Base-by-base conservation (phyloP, 2,888 invertebrate genomes). In the Nudaria mundana region DNA sequence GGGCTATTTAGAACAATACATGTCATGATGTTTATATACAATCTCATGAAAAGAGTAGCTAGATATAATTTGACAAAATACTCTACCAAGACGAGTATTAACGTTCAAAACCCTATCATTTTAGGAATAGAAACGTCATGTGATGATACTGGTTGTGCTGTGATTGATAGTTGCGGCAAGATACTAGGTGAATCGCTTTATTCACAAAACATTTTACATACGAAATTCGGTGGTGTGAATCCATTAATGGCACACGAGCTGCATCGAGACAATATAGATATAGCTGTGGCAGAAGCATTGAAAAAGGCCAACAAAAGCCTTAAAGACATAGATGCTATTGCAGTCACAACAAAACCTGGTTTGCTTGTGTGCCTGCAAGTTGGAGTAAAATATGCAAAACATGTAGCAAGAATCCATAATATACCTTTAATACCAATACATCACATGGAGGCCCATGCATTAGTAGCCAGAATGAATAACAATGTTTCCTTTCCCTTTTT, bases 391-490 rank as follows among this genome's bases (percentile, higher is more conserved):
- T 96, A 96, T 91, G 97, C 95, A 1, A 95, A 94, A 65, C 90
- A 93, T 65, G 76, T 98, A 32, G 92, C 94, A 12, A 89, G 85
- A 53, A 81, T 85, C 36, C 86, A 91, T 49, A 81, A 90, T 0
- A 96, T 94, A 73, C 97, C 97, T 0, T 84, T 99, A 49, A 95
- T 99, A 71, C 98, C 99, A 0, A 94, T 99, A 43, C 99, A 99
- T 89, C 99, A 99, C 65, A 99, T 99, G 99, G 95, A 98, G 89
- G 99, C 99, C 1, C 99, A 99, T 90, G 98, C 99, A 3, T 85
- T 99, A 40, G 95, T 95, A 10, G 94, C 93, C 13, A 91, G 98
- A 71, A 93, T 98, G 92, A 86, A 73, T 51, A 56, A 92, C 59
- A 67, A 91, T 53, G 83, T 97, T 33, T 85, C 93, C 40, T 98